Evolutionary conservation across 2,113 vertebrate genomes (phyloP), one percentile per base, ranked within the genome.

Genomic region (Coryphaenoides rupestris): DNA sequence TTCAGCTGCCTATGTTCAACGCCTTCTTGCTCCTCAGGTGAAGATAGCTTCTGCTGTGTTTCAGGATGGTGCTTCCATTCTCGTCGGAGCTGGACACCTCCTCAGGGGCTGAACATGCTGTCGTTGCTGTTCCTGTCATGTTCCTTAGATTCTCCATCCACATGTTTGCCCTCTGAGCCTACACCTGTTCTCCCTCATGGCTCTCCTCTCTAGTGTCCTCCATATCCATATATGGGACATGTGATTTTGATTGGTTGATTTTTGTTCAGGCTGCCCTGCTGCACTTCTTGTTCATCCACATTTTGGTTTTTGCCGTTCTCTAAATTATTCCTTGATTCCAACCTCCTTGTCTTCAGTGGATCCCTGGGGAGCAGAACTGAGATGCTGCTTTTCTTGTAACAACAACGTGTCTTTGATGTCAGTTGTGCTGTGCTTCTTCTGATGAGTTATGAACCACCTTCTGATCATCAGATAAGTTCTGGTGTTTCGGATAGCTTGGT

Each of bases 251-350:
- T 54, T 46, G 22, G 2, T 69, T 55, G 33, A 1, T 63, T 21
- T 12, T 66, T 19, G 21, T 14, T 3, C 13, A 54, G 24, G 40
- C 26, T 3, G 45, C 63, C 63, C 47, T 46, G 55, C 21, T 45
- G 61, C n/a, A 49, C 19, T 19, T 66, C 28, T 19, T 54, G 17
- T 19, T 66, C 28, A 22, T 40, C 40, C 24, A 58, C 49, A 6
- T 55, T 55, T 63, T 67, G 28, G 46, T 59, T 64, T 69, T 68
- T n/a, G 55, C 58, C 33, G n/a, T n/a, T n/a, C n/a, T n/a, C n/a
- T n/a, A n/a, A n/a, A 40, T 40, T 40, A 40, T 40, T 40, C 33
- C 33, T 40, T 40, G 33, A 40, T 12, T 40, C 33, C 33, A 7
- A 10, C 33, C 33, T 40, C 2, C 9, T 40, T 40, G 33, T 40